A percentile compares a stretch with the other conserved stretches of the same genome.
These are phyloP conservation scores for Dinoponera quadriceps DNA, from an alignment of 1,140 invertebrate genomes.

Conservation along the genomic window DNA sequence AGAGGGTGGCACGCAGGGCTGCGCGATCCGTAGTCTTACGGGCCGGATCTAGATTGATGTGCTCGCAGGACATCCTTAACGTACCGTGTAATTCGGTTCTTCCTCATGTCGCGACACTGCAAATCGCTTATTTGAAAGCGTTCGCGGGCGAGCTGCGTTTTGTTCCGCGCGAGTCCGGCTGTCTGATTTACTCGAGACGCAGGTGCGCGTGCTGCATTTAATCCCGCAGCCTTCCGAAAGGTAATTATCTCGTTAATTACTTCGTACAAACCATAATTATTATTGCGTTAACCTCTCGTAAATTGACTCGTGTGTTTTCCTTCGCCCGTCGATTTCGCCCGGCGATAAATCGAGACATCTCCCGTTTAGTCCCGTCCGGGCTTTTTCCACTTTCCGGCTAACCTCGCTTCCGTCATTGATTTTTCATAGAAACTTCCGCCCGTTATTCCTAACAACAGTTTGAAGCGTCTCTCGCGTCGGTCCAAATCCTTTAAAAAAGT, in stretches of 20 bases:
- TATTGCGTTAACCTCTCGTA: not conserved
- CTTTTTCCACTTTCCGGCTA: not conserved
- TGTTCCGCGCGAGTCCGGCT: not conserved
- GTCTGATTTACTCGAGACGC: not conserved
- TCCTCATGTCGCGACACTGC: slow-evolving; percentile 46
- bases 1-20: slow-evolving; percentile 1
- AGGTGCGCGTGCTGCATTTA: not conserved
- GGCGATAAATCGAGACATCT: not conserved
- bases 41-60: slow-evolving; percentile 76
- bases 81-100: slow-evolving; percentile 73
- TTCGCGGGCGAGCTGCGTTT: not conserved
- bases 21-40: slow-evolving; percentile 57
- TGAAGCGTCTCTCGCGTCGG: slow-evolving; percentile 12
- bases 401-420: not conserved
- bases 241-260: not conserved
- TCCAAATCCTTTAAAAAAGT: slow-evolving; percentile 22
- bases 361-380: not conserved
- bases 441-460: slow-evolving; percentile 28
- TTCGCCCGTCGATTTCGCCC: slow-evolving; percentile 4
- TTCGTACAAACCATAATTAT: not conserved
- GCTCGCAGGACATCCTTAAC: slow-evolving; percentile 64
- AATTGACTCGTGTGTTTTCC: not conserved
- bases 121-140: slow-evolving; percentile 59
- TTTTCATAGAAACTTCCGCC: slow-evolving; percentile 22
- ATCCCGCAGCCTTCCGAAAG: not conserved